phyloP scores from a whole-genome alignment of 2,888 invertebrate species.

The Folsomia manolachei region DNA sequence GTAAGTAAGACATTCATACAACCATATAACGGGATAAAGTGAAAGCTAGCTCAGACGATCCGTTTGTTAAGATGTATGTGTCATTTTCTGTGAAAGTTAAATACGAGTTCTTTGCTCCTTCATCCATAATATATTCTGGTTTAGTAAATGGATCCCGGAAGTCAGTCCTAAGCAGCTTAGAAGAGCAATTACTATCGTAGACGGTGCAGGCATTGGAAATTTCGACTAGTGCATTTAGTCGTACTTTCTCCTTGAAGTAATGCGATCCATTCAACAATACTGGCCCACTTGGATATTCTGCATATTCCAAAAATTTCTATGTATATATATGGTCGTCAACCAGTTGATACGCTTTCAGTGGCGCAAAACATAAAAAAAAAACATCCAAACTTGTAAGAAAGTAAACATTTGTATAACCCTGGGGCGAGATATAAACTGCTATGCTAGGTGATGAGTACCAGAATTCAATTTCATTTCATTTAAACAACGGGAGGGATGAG shows the following conservation, averaged over 20 bases:
- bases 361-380: neutral
- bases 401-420: neutral
- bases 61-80: no score
- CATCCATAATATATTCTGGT: neutral
- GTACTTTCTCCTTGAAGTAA: neutral
- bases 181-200: neutral
- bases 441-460: neutral
- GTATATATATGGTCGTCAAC: neutral
- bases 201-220: neutral
- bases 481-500: neutral
- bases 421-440: neutral
- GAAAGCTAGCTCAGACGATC: no score
- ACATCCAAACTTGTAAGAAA: neutral
- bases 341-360: neutral
- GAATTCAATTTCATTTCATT: neutral
- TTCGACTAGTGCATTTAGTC: neutral
- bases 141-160: neutral
- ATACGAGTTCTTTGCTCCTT: no score
- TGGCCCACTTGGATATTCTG: no score
- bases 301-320: no score
- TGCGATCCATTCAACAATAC: neutral
- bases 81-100: no score
- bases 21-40: no score
- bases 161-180: neutral
- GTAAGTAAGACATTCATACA: no score